These are phyloP conservation scores for Aptenodytes forsteri DNA, from an alignment of 2,113 vertebrate genomes.

Conservation along the genomic window DNA sequence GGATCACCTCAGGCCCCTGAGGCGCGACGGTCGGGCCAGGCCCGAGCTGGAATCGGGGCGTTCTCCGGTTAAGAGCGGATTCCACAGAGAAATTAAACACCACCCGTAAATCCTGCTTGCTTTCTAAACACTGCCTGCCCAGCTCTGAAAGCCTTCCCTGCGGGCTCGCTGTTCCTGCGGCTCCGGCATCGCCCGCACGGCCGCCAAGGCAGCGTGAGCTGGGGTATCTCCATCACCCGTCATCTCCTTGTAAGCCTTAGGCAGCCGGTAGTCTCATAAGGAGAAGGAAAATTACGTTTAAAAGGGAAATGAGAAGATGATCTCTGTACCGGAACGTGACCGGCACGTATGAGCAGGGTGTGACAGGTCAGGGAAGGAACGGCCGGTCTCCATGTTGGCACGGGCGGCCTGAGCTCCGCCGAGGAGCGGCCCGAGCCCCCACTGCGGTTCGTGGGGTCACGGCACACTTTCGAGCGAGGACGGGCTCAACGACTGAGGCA, in stretches of 20 bases:
- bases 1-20: rapidly evolving
- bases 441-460: rapidly evolving
- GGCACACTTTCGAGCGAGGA: rapidly evolving
- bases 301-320: not conserved
- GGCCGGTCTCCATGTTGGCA: too few relatives aligned
- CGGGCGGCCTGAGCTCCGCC: rapidly evolving
- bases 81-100: rapidly evolving
- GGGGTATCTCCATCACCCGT: rapidly evolving
- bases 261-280: rapidly evolving
- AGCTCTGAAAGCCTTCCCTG: too few relatives aligned
- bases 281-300: not conserved
- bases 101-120: rapidly evolving
- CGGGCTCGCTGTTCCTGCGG: not conserved
- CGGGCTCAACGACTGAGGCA: rapidly evolving
- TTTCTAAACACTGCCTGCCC: too few relatives aligned
- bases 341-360: rapidly evolving
- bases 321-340: not conserved
- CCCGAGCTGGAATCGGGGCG: rapidly evolving
- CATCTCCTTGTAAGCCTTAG: rapidly evolving
- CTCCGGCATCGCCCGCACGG: rapidly evolving
- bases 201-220: rapidly evolving
- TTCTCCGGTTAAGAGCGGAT: rapidly evolving
- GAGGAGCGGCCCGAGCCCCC: rapidly evolving
- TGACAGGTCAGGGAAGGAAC: not conserved
- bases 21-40: not conserved